Evolutionary conservation across 2,797 vertebrate species (phyloP).

Genomic region (Anabacerthia variegaticeps): DNA sequence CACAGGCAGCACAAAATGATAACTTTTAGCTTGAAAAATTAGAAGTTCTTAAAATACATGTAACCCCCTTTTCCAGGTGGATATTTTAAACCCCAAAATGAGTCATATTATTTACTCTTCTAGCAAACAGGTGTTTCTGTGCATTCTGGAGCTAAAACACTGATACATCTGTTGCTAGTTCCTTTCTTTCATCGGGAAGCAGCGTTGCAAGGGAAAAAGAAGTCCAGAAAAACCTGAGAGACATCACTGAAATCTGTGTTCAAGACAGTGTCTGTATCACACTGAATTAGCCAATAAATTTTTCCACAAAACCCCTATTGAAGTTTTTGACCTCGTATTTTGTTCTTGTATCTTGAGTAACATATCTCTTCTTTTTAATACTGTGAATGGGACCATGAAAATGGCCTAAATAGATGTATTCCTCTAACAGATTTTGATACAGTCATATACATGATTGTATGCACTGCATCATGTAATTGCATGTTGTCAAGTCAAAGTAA

Average conservation of each 20-base stretch:
- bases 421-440: not conserved
- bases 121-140: not conserved
- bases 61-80: not conserved
- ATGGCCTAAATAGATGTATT: not conserved
- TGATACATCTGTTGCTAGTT: not conserved
- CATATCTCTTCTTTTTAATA: not conserved
- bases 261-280: not conserved
- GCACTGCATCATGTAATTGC: not conserved
- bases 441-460: not conserved
- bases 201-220: not conserved
- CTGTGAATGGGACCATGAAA: not conserved
- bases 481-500: not conserved
- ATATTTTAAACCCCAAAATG: not conserved
- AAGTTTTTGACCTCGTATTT: not conserved
- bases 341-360: not conserved
- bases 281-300: not conserved
- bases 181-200: not conserved
- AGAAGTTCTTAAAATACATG: not conserved
- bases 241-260: not conserved
- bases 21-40: not conserved
- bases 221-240: not conserved
- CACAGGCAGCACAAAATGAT: not conserved
- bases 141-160: not conserved
- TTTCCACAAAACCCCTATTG: not conserved
- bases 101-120: not conserved